Percentiles rank a stretch among this genome's conserved stretches.
Conservation (phyloP, 1,140 invertebrate genomes). For the Rhynchophorus ferrugineus region DNA sequence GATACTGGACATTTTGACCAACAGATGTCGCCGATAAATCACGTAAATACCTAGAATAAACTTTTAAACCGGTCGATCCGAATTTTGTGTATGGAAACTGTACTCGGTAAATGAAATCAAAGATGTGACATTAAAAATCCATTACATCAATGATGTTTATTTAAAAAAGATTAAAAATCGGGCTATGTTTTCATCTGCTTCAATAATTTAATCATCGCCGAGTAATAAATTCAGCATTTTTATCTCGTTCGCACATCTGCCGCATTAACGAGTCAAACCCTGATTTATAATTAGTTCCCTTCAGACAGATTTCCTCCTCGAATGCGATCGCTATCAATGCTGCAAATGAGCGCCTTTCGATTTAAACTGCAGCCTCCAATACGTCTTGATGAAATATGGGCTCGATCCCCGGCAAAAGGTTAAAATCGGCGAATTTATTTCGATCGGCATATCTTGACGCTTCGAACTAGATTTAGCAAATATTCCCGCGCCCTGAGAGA, state of each 20-base stretch:
- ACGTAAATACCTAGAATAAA: neutral
- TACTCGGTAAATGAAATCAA: neutral
- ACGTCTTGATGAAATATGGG: constrained; percentile 19
- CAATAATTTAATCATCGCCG: neutral
- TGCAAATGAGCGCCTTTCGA: constrained; percentile 23
- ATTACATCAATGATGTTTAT: neutral
- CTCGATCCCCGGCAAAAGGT: constrained; percentile 5
- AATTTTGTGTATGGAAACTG: neutral
- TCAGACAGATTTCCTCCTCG: constrained; percentile 13
- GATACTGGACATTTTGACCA: too few species aligned
- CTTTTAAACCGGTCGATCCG: neutral
- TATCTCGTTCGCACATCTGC: neutral
- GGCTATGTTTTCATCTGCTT: neutral
- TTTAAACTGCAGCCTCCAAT: constrained; percentile 22
- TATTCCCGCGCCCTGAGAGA: too few species aligned
- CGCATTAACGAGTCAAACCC: neutral
- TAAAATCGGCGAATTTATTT: neutral
- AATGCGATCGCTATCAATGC: constrained; percentile 21
- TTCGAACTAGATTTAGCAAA: neutral
- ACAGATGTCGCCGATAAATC: too few species aligned
- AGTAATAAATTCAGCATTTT: neutral
- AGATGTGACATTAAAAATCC: neutral
- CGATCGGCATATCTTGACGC: neutral
- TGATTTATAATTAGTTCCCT: constrained; percentile 8
- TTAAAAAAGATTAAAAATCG: neutral